These are phyloP conservation scores for Dunckerocampus dactyliophorus DNA, from an alignment of 2,113 vertebrate species.

Conservation along the genomic window DNA sequence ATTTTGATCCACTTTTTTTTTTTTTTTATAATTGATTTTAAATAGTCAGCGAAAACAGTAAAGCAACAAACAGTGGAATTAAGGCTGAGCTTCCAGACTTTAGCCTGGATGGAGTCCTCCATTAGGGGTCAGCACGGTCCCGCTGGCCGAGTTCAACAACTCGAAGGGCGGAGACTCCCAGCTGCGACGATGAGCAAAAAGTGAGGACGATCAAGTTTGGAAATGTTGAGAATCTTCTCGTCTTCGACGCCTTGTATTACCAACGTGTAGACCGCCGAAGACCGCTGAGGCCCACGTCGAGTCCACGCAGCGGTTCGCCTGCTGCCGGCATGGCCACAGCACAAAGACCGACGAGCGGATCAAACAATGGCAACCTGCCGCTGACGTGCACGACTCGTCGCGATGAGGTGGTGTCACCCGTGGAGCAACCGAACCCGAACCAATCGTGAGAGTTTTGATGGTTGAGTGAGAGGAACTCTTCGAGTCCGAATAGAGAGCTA, in stretches of 20 bases:
- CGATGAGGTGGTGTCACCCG: background rate
- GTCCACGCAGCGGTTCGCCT: background rate
- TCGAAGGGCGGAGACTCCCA: slow-evolving; percentile 47
- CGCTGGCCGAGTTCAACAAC: background rate
- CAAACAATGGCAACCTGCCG: slow-evolving; percentile 23
- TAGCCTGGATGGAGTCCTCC: background rate
- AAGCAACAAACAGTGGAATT: no score
- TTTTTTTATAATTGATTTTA: no score
- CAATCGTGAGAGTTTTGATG: background rate
- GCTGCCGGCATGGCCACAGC: slow-evolving; percentile 17
- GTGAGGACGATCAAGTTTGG: background rate
- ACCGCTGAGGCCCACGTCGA: background rate
- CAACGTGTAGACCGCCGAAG: no score
- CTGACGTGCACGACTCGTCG: background rate
- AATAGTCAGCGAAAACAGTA: no score
- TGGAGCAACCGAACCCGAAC: background rate
- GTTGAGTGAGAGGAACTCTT: background rate
- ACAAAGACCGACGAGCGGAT: background rate
- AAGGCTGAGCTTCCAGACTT: no score
- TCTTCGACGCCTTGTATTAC: background rate
- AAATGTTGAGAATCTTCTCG: background rate
- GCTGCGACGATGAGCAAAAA: slow-evolving; percentile 11
- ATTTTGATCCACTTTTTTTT: no score
- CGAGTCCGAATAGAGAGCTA: no score
- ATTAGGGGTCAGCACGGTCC: slow-evolving; percentile 13